Evolutionary conservation across 2,113 vertebrate genomes (phyloP).

Genomic region (Chlorodrepanis virens): DNA sequence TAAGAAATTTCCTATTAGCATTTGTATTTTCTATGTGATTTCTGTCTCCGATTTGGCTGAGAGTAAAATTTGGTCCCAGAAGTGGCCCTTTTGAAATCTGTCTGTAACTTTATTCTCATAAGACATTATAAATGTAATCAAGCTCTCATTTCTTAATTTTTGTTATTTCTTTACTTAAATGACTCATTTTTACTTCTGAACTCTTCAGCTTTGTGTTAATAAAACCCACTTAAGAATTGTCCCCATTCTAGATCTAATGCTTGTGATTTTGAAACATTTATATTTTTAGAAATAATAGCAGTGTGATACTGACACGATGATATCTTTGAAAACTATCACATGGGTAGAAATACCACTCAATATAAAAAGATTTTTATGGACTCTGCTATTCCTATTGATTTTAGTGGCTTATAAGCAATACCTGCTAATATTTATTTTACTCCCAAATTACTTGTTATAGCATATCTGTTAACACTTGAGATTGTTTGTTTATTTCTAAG

Average conservation of each 20-base stretch:
- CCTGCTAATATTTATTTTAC: background rate
- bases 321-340: background rate
- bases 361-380: background rate
- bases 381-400: background rate
- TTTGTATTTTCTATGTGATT: constrained; percentile 5
- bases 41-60: background rate
- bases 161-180: background rate
- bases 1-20: background rate
- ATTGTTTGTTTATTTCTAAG: background rate
- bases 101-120: background rate
- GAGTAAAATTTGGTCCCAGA: background rate
- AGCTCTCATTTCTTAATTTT: constrained; percentile 11
- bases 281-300: background rate
- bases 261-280: background rate
- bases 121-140: background rate
- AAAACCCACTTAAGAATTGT: background rate
- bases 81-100: background rate
- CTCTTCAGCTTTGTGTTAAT: background rate
- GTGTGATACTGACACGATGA: background rate
- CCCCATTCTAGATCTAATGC: background rate
- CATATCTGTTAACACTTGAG: background rate
- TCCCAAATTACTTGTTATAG: background rate
- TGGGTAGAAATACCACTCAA: background rate
- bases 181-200: background rate
- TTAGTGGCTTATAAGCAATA: background rate